Base-by-base conservation (phyloP, 1,140 invertebrate species). In the Druon quercuslanigerum region DNA sequence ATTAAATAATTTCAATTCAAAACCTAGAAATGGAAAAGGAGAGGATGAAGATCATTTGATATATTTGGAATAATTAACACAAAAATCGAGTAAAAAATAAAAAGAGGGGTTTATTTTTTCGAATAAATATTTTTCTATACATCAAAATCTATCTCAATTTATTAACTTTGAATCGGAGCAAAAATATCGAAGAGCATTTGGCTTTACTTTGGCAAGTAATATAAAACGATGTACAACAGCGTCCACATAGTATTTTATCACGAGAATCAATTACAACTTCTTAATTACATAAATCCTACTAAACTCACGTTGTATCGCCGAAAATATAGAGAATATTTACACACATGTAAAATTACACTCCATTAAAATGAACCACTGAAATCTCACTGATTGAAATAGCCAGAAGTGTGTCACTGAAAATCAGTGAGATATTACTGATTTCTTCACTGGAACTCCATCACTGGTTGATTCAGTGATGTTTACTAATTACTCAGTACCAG, bases 81-180 rank as follows among this genome's bases (percentile, higher is more conserved):
- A 1, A 57, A 19, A 57, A 57, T 20, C 20, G 20, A 19, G 20
- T 20, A 11, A 25, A 57, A 11, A 7, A 20, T 12, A 57, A 3
- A 57, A 57, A 20, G 54, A 19, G n/a, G 11, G 25, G 56, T 20
- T 17, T 20, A 57, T 20, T 19, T 14, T 60, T 25, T 20, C 20
- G 25, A 60, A 66, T 66, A 66, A 66, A 66, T 66, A 66, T 40
- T 40, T 33, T 16, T 66, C 25, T 40, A 33, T 40, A 40, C 57
- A 66, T 66, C 57, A 66, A 20, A 66, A 66, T 66, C 57, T 66
- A 66, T 66, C 57, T 66, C 57, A 66, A n/a, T 66, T 66, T 66
- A 66, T 66, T 66, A 66, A 66, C 57, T 33, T 66, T 66, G 57
- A 66, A 40, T 66, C 57, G 25, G 57, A 66, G 57, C 57, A 66